phyloP scores from a whole-genome alignment of 2,888 invertebrate species.

The Ectropis crepuscularia region DNA sequence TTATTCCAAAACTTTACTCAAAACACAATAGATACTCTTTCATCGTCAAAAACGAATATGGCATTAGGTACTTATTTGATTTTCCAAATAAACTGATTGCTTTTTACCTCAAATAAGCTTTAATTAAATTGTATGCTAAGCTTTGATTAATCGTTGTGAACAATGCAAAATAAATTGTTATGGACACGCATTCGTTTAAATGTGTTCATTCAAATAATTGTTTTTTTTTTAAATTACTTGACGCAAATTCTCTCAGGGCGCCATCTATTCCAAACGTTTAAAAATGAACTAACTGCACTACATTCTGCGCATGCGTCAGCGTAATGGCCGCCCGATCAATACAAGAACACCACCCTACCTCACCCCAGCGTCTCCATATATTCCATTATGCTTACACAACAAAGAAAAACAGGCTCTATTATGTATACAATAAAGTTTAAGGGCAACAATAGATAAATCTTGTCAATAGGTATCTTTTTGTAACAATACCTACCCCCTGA shows the following conservation, averaged over 20 bases:
- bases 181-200: no score
- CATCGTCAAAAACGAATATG: no score
- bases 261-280: conserved; percentile 67
- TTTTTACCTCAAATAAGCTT: no score
- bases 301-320: conserved; percentile 67
- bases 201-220: no score
- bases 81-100: no score
- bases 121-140: no score
- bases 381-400: conserved; percentile 25
- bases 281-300: conserved; percentile 56
- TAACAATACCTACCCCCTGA: conserved; percentile 51
- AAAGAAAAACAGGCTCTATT: conserved; percentile 51
- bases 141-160: no score
- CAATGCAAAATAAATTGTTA: no score
- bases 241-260: conserved; percentile 52
- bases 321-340: conserved; percentile 81
- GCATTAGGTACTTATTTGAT: no score
- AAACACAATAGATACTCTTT: no score
- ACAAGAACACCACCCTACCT: conserved; percentile 68
- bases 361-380: conserved; percentile 57
- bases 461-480: conserved; percentile 62
- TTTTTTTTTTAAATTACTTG: neutral
- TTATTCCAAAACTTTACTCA: no score
- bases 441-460: conserved; percentile 56
- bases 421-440: conserved; percentile 43